phyloP scores from a whole-genome alignment of 2,797 vertebrate species.

The Erpetoichthys calabaricus region DNA sequence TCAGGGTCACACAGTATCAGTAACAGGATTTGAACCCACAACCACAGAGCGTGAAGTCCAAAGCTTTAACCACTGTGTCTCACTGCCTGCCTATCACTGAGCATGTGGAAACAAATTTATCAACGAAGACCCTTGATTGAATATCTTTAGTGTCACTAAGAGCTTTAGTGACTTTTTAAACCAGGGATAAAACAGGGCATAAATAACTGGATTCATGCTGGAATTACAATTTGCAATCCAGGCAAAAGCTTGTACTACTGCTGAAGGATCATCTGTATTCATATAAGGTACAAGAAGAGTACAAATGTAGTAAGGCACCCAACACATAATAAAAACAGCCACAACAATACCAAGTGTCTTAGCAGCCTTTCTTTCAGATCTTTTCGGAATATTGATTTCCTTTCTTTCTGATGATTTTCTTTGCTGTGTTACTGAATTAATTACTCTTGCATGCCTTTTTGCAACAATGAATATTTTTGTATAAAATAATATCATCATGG shows the following conservation, averaged over 20 bases:
- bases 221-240: background rate
- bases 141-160: background rate
- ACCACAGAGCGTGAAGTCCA: no score
- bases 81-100: no score
- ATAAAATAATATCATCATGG: background rate
- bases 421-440: background rate
- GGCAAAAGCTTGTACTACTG: background rate
- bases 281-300: background rate
- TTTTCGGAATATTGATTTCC: background rate
- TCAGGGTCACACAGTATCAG: no score
- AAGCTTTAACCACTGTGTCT: no score
- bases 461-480: slow-evolving; percentile 1
- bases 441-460: slow-evolving; percentile 2
- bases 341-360: background rate
- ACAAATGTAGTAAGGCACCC: background rate
- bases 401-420: background rate
- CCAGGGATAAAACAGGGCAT: slow-evolving; percentile 1
- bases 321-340: background rate
- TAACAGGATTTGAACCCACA: no score
- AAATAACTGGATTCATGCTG: background rate
- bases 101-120: background rate
- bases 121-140: background rate
- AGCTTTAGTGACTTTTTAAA: slow-evolving; percentile 2
- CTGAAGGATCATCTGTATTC: background rate
- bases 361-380: background rate